phyloP scores from a whole-genome alignment of 2,797 vertebrate genomes.

The Poeciliopsis turneri region DNA sequence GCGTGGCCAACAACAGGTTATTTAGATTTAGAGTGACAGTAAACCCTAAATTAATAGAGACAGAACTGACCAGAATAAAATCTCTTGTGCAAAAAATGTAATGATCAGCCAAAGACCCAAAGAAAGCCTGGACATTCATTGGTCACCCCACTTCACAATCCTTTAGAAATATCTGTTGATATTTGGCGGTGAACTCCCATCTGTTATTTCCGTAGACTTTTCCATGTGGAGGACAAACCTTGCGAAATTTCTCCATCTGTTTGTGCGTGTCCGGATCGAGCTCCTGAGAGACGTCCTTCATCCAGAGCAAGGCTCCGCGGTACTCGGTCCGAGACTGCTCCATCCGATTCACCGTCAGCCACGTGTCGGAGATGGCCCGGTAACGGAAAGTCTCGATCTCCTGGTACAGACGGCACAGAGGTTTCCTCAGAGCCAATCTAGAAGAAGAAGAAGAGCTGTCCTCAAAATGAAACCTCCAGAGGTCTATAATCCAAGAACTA shows the following conservation, averaged over 20 bases:
- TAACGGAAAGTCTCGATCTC: conserved; percentile 98
- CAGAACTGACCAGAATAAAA: too few relatives aligned
- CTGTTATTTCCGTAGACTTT: neutral
- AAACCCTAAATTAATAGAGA: too few relatives aligned
- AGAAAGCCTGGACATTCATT: neutral
- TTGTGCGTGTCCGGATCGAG: conserved; percentile 96
- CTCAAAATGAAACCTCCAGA: neutral
- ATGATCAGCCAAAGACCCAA: neutral
- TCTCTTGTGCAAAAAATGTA: too few relatives aligned
- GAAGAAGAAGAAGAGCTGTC: neutral
- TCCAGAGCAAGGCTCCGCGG: conserved; percentile 96
- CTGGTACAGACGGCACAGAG: conserved; percentile 92
- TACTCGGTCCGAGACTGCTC: conserved; percentile 96
- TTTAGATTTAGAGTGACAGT: too few relatives aligned
- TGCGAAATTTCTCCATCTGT: conserved; percentile 99
- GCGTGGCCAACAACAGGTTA: too few relatives aligned
- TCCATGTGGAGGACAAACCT: conserved; percentile 80
- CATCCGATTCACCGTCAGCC: conserved; percentile 98
- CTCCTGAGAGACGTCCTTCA: conserved; percentile 98
- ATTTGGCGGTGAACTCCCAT: neutral
- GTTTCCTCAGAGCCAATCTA: conserved; percentile 89
- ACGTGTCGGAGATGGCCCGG: conserved; percentile 95
- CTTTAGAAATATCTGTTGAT: too few relatives aligned
- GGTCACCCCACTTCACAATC: neutral
- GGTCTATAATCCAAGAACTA: neutral